Conservation (phyloP, 2,113 vertebrate species). For the Notechis scutatus region DNA sequence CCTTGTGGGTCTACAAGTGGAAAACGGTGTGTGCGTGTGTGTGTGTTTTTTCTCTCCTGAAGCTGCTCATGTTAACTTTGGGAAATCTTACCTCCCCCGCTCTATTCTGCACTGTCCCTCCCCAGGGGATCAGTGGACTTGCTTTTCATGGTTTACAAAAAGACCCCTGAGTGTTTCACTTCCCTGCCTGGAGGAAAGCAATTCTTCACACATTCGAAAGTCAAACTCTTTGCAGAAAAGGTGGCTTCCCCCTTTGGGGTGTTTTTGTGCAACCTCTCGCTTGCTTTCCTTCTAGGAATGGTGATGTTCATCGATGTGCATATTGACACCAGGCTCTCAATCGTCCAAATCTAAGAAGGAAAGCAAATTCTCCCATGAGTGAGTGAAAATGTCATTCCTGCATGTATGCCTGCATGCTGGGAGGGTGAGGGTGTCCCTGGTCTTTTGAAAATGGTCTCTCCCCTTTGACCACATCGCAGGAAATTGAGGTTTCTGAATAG, state of each 20-base stretch:
- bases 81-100: neutral
- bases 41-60: neutral
- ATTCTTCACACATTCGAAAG: neutral
- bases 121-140: neutral
- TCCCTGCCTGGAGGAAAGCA: accelerated
- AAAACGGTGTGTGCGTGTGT: too few relatives aligned
- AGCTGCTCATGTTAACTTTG: neutral
- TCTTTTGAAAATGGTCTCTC: slow-evolving; percentile 59
- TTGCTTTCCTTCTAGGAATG: too few relatives aligned
- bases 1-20: neutral
- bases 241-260: accelerated
- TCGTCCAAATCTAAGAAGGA: slow-evolving; percentile 63
- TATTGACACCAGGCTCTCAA: too few relatives aligned
- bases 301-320: slow-evolving; percentile 48
- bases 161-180: neutral
- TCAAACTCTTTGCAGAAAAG: neutral
- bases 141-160: neutral
- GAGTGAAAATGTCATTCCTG: slow-evolving; percentile 69
- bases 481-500: slow-evolving; percentile 77
- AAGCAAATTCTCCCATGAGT: slow-evolving; percentile 75
- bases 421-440: slow-evolving; percentile 46
- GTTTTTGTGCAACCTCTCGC: too few relatives aligned
- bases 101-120: too few relatives aligned
- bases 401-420: slow-evolving; percentile 49
- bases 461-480: slow-evolving; percentile 55